A percentile compares a stretch with the other conserved stretches of the same genome.
Conservation (phyloP, 2,888 invertebrate species). For the Pyrrhosoma nymphula region DNA sequence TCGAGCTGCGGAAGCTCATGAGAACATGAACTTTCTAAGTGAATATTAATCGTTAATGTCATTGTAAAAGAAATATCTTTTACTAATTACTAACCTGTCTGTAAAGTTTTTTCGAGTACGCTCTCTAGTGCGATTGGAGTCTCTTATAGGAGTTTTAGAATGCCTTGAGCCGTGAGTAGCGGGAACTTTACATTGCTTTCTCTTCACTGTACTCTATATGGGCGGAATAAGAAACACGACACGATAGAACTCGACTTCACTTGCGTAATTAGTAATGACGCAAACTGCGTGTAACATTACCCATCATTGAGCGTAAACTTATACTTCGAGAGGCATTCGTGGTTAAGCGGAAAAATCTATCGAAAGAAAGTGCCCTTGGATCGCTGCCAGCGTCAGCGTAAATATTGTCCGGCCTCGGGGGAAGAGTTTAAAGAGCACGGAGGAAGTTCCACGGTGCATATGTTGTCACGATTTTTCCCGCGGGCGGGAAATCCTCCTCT, state of each 20-base stretch:
- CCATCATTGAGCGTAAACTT: neutral
- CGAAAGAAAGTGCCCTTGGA: conserved; percentile 10
- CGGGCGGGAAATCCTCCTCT: neutral
- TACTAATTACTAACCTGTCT: neutral
- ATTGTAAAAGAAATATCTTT: too few relatives aligned
- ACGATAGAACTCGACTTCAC: neutral
- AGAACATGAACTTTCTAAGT: too few relatives aligned
- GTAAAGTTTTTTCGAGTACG: neutral
- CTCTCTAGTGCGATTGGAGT: neutral
- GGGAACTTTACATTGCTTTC: neutral
- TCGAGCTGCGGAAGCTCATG: too few relatives aligned
- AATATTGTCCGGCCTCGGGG: neutral
- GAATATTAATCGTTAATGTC: too few relatives aligned
- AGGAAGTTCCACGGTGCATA: neutral
- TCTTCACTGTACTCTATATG: neutral
- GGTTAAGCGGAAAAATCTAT: conserved; percentile 52
- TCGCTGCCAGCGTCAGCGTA: conserved; percentile 38
- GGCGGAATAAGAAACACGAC: neutral
- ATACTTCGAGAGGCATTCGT: neutral
- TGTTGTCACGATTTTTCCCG: neutral
- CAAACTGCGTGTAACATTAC: conserved; percentile 21
- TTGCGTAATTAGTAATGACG: neutral
- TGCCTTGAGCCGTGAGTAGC: neutral
- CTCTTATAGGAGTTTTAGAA: too few relatives aligned
- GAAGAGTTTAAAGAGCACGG: conserved; percentile 1